A percentile compares a stretch with the other conserved stretches of the same genome.
These are phyloP conservation scores for Solea senegalensis DNA, from an alignment of 2,113 vertebrate genomes.

Conservation along the genomic window DNA sequence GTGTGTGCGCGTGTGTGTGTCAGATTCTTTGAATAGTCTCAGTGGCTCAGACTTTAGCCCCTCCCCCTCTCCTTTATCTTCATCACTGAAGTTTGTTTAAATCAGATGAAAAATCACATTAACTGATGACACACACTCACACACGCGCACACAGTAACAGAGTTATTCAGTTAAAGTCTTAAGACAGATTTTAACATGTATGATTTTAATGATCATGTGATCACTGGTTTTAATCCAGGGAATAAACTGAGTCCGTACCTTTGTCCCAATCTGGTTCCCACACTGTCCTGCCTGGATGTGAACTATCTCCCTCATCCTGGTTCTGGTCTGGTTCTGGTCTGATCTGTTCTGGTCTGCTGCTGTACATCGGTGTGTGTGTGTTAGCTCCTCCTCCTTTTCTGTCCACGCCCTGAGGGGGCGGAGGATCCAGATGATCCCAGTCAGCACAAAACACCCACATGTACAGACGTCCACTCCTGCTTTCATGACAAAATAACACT, in stretches of 20 bases:
- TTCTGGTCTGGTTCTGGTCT: neutral
- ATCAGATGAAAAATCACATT: too few species aligned
- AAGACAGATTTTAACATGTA: too few species aligned
- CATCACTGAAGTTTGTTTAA: too few species aligned
- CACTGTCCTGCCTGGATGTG: conserved; percentile 95
- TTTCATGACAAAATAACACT: too few species aligned
- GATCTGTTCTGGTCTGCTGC: neutral
- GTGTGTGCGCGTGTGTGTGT: neutral
- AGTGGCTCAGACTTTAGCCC: neutral
- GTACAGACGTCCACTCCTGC: too few species aligned
- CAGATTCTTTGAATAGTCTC: conserved; percentile 41
- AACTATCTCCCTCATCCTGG: conserved; percentile 90
- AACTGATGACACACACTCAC: too few species aligned
- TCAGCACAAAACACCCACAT: neutral
- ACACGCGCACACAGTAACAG: too few species aligned
- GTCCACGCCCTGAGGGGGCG: conserved; percentile 45
- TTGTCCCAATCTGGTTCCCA: conserved; percentile 94
- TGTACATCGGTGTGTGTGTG: neutral
- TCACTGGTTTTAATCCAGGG: too few species aligned
- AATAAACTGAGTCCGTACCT: conserved; percentile 73
- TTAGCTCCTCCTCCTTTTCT: neutral
- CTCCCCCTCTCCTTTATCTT: too few species aligned
- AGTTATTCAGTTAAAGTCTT: too few species aligned
- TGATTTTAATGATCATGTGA: too few species aligned
- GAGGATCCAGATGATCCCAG: neutral